A percentile compares a stretch with the other conserved stretches of the same genome.
Conservation (phyloP, 2,797 vertebrate species). For the Galagoides demidoff region DNA sequence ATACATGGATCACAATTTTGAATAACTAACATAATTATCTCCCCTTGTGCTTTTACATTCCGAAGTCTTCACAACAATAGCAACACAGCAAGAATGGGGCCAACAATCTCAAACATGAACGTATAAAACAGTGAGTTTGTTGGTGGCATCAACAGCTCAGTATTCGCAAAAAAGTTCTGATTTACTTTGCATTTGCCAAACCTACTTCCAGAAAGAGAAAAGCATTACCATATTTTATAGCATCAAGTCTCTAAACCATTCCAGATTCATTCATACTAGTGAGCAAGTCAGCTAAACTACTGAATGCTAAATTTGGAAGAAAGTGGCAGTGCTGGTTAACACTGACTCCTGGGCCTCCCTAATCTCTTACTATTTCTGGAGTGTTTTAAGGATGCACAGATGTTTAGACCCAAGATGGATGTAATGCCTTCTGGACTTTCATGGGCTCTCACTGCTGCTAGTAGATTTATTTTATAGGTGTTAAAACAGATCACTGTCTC, state of each 20-base stretch:
- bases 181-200: background rate
- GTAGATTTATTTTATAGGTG: constrained; percentile 58
- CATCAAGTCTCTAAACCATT: background rate
- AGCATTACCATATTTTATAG: background rate
- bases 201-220: constrained; percentile 19
- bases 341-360: background rate
- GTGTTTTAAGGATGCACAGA: background rate
- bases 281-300: background rate
- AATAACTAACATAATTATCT: background rate
- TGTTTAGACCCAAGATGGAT: background rate
- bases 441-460: background rate
- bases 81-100: background rate
- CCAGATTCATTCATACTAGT: background rate
- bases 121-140: background rate
- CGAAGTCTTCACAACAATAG: background rate
- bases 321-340: background rate
- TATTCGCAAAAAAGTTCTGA: background rate
- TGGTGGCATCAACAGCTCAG: background rate
- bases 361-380: background rate
- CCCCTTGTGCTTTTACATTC: background rate
- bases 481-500: constrained; percentile 18
- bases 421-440: background rate
- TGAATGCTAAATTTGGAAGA: background rate
- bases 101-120: background rate
- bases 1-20: background rate